Evolutionary conservation across 2,797 vertebrate species (phyloP).

Genomic region (Premnoplex brunnescens): DNA sequence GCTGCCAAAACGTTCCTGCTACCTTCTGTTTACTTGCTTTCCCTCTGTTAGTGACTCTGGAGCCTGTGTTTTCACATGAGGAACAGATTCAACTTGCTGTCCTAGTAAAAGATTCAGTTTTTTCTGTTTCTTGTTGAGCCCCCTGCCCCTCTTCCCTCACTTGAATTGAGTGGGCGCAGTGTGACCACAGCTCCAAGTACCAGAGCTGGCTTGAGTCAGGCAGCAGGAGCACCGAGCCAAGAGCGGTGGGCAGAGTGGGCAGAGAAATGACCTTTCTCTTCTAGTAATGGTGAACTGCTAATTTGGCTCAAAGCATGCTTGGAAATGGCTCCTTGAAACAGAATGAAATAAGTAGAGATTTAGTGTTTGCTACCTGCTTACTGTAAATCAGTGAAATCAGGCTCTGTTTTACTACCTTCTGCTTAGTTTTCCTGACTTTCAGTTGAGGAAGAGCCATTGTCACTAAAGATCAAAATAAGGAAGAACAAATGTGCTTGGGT

Average conservation of each 20-base stretch:
- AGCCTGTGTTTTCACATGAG: neutral
- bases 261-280: neutral
- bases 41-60: neutral
- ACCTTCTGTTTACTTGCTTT: neutral
- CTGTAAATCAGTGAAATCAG: neutral
- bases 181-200: rapidly evolving
- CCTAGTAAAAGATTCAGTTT: neutral
- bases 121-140: neutral
- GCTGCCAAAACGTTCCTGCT: neutral
- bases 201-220: neutral
- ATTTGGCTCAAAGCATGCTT: neutral
- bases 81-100: neutral
- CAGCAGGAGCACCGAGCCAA: neutral
- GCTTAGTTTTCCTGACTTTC: neutral
- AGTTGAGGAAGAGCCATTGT: neutral
- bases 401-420: neutral
- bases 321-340: neutral
- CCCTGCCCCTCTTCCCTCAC: neutral
- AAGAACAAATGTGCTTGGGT: neutral
- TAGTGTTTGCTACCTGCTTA: neutral
- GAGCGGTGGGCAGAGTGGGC: neutral
- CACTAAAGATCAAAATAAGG: neutral
- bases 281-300: neutral
- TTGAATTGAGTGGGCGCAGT: neutral
- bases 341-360: neutral